phyloP scores from a whole-genome alignment of 2,113 vertebrate genomes.

The Hiodon tergisus region DNA sequence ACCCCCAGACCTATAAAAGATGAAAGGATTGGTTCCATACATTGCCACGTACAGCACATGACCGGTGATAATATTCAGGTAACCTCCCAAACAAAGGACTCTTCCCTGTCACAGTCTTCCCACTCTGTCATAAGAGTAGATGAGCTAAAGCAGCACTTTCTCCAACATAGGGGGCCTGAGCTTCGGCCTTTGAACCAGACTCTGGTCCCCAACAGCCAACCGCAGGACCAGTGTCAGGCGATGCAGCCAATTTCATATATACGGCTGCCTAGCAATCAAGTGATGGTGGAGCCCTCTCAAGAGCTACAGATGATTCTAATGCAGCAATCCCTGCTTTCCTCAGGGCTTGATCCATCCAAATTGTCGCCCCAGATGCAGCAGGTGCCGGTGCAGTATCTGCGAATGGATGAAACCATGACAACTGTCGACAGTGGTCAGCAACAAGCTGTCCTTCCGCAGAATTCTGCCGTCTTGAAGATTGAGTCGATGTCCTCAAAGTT shows the following conservation, averaged over 20 bases:
- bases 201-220: conserved; percentile 58
- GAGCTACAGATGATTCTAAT: conserved; percentile 81
- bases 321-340: conserved; percentile 80
- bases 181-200: conserved; percentile 73
- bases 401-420: conserved; percentile 78
- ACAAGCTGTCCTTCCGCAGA: conserved; percentile 66
- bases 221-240: conserved; percentile 60
- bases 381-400: conserved; percentile 80
- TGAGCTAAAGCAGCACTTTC: conserved; percentile 74
- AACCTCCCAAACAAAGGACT: conserved; percentile 66
- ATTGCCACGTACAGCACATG: conserved; percentile 71
- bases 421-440: conserved; percentile 69
- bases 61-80: conserved; percentile 60
- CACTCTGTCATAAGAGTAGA: conserved; percentile 70
- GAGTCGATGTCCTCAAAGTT: conserved; percentile 74
- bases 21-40: conserved; percentile 46
- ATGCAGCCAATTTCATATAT: conserved; percentile 73
- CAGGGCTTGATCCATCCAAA: conserved; percentile 71
- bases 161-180: conserved; percentile 74
- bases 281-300: conserved; percentile 77
- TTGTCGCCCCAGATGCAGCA: conserved; percentile 68
- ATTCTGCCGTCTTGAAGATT: conserved; percentile 71
- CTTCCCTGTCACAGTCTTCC: conserved; percentile 67
- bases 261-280: conserved; percentile 74
- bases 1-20: conserved; percentile 72